Conservation (phyloP, 2,888 invertebrate species). For the Volucella inanis region DNA sequence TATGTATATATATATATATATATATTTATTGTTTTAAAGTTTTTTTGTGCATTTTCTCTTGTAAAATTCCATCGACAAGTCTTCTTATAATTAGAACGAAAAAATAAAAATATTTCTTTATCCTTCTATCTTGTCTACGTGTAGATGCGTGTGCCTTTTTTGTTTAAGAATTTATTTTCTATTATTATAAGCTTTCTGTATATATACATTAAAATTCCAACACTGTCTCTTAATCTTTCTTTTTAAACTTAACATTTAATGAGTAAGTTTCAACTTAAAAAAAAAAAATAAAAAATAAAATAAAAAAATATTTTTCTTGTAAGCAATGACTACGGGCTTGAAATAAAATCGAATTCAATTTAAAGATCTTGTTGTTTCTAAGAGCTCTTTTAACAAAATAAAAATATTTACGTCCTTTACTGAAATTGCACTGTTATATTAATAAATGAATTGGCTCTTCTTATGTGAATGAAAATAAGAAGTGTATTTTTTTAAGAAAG, state of each 20-base stretch:
- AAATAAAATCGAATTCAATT: constrained; percentile 13
- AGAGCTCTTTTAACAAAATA: constrained; percentile 3
- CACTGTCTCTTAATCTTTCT: too few relatives aligned
- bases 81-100: constrained; percentile 36
- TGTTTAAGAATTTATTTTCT: not conserved
- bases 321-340: constrained; percentile 31
- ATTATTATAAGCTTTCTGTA: not conserved
- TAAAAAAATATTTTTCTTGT: not conserved
- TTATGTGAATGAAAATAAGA: constrained; percentile 53
- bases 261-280: constrained; percentile 46
- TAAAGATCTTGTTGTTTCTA: not conserved
- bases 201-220: constrained; percentile 45
- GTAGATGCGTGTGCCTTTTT: constrained; percentile 23
- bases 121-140: constrained; percentile 9
- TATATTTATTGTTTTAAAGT: constrained; percentile 75
- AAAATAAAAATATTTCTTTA: not conserved
- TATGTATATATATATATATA: constrained; percentile 50
- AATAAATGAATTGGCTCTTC: constrained; percentile 6
- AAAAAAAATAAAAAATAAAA: too few relatives aligned
- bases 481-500: too few relatives aligned
- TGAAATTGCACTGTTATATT: constrained; percentile 55
- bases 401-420: constrained; percentile 30
- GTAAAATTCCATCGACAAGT: constrained; percentile 51
- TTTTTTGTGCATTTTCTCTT: constrained; percentile 46
- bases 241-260: constrained; percentile 43